These are phyloP conservation scores for Apodemia mormo DNA, from an alignment of 2,888 invertebrate species.

Conservation along the genomic window DNA sequence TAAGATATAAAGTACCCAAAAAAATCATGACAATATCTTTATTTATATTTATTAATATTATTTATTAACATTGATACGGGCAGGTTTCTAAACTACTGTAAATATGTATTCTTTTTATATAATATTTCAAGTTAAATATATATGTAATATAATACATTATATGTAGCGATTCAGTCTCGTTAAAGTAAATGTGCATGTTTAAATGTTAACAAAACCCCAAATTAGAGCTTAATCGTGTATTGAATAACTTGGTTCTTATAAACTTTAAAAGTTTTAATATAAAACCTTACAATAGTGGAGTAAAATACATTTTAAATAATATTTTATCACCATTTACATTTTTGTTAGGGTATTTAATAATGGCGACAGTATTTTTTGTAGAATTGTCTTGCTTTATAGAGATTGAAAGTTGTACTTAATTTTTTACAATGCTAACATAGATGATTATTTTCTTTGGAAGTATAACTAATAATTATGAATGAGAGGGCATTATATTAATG, in stretches of 20 bases:
- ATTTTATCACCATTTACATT: not conserved
- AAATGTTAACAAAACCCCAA: slow-evolving; percentile 45
- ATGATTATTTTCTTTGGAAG: no score
- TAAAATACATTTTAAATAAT: not conserved
- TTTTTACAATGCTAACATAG: no score
- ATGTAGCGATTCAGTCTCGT: slow-evolving; percentile 13
- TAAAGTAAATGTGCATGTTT: slow-evolving; percentile 10
- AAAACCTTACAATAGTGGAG: not conserved
- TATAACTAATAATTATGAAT: no score
- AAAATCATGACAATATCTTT: slow-evolving; percentile 2
- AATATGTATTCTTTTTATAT: slow-evolving; percentile 8
- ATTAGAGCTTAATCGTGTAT: slow-evolving; percentile 58
- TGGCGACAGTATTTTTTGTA: no score
- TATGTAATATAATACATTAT: not conserved
- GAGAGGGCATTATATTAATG: no score
- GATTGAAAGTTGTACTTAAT: no score
- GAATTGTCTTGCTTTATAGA: no score
- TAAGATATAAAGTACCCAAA: not conserved
- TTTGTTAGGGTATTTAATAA: not conserved
- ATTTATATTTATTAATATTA: not conserved
- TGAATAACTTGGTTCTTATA: slow-evolving; percentile 34
- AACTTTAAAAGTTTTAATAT: slow-evolving; percentile 22
- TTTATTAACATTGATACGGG: slow-evolving; percentile 6
- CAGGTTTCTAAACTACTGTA: slow-evolving; percentile 6
- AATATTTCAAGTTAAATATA: slow-evolving; percentile 16